phyloP scores from a whole-genome alignment of 2,888 invertebrate species.

The Eurytoma californica region DNA sequence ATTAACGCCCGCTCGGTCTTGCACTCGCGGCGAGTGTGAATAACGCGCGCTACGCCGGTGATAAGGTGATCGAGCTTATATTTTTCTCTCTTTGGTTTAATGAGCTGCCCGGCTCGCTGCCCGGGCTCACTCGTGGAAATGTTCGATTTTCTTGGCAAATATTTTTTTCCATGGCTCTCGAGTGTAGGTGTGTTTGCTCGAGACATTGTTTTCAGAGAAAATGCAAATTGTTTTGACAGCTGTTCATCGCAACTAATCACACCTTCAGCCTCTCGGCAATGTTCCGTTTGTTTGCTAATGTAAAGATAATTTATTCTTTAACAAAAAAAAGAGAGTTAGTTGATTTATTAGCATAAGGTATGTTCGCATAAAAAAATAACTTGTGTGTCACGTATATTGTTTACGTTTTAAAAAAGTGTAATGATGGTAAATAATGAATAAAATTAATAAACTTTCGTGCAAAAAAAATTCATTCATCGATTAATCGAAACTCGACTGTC shows the following conservation, averaged over 20 bases:
- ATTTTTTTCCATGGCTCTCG: too few species aligned
- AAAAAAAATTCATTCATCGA: neutral
- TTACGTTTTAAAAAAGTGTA: too few species aligned
- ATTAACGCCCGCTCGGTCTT: conserved; percentile 21
- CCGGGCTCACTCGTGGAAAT: neutral
- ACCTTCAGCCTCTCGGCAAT: too few species aligned
- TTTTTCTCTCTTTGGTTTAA: neutral
- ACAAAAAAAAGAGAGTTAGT: too few species aligned
- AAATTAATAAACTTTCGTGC: neutral
- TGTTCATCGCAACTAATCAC: too few species aligned
- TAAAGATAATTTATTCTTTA: too few species aligned
- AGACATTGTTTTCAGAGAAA: conserved; percentile 12
- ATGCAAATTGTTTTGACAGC: neutral
- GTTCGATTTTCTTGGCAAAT: too few species aligned
- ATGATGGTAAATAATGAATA: too few species aligned
- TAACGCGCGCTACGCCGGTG: neutral
- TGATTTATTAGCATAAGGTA: too few species aligned
- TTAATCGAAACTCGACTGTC: neutral
- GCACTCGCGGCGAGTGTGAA: neutral
- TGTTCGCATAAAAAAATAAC: too few species aligned
- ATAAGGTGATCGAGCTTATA: conserved; percentile 19
- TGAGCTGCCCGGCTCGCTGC: neutral
- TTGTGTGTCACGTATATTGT: too few species aligned
- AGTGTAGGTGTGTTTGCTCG: neutral
- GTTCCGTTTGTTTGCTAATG: too few species aligned